phyloP scores from a whole-genome alignment of 2,797 vertebrate genomes.

The Gymnoscopelus microlampas region DNA sequence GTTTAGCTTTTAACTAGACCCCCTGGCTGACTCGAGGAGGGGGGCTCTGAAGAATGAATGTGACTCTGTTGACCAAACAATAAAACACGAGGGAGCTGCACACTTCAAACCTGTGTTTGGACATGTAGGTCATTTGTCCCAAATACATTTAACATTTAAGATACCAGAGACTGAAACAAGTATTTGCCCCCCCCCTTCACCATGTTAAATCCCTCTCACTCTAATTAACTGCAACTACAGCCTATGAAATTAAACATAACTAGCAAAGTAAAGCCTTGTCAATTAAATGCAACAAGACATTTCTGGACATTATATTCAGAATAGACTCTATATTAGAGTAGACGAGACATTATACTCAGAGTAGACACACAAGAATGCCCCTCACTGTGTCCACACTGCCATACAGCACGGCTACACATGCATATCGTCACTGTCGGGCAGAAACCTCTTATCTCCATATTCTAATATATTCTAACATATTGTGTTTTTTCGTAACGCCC shows the following conservation, averaged over 20 bases:
- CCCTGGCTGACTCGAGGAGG: neutral
- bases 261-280: neutral
- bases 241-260: neutral
- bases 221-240: neutral
- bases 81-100: conserved; percentile 19
- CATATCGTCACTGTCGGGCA: too few relatives aligned
- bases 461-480: too few relatives aligned
- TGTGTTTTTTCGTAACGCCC: too few relatives aligned
- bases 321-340: too few relatives aligned
- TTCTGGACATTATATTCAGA: too few relatives aligned
- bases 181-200: neutral
- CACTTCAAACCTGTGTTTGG: conserved; percentile 8
- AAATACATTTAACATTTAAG: conserved; percentile 20
- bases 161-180: neutral
- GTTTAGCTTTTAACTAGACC: conserved; percentile 12
- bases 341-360: too few relatives aligned
- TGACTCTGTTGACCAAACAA: conserved; percentile 41
- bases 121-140: conserved; percentile 1
- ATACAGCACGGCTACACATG: too few relatives aligned
- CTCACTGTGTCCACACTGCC: too few relatives aligned
- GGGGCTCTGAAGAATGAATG: neutral
- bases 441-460: too few relatives aligned
- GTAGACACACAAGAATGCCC: too few relatives aligned
- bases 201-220: neutral
- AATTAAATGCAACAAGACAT: neutral